These are phyloP conservation scores for Leptothorax acervorum DNA, from an alignment of 2,888 invertebrate genomes.

Conservation along the genomic window DNA sequence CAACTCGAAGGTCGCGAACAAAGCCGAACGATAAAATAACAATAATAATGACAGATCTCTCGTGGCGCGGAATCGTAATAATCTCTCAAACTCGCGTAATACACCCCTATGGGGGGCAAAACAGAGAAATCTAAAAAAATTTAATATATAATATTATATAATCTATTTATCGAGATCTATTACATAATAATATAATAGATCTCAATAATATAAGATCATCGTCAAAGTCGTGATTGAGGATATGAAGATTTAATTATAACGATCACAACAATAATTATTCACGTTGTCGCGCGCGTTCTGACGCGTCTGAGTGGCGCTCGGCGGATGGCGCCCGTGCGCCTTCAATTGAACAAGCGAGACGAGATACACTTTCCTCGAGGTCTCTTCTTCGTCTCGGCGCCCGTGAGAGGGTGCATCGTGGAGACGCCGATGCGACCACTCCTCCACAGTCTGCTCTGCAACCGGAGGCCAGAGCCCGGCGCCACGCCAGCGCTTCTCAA, in stretches of 20 bases:
- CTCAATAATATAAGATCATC: not conserved
- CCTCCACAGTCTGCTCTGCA: slow-evolving; percentile 5
- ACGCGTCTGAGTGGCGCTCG: slow-evolving; percentile 1
- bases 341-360: slow-evolving; percentile 2
- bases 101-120: not conserved
- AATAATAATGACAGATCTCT: not conserved
- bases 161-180: too few relatives aligned
- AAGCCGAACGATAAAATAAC: not conserved
- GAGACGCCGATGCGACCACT: slow-evolving; percentile 7
- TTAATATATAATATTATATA: not conserved
- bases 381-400: slow-evolving; percentile 20
- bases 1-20: not conserved
- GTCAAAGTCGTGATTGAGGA: not conserved
- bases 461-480: not conserved
- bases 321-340: not conserved
- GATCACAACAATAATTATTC: not conserved
- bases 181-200: not conserved
- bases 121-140: not conserved
- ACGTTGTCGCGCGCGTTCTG: not conserved
- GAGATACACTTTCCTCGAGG: not conserved
- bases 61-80: not conserved
- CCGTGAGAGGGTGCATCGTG: not conserved
- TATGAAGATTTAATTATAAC: not conserved
- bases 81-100: not conserved
- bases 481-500: slow-evolving; percentile 2